phyloP scores from a whole-genome alignment of 2,113 vertebrate genomes.

The Pelobates fuscus region DNA sequence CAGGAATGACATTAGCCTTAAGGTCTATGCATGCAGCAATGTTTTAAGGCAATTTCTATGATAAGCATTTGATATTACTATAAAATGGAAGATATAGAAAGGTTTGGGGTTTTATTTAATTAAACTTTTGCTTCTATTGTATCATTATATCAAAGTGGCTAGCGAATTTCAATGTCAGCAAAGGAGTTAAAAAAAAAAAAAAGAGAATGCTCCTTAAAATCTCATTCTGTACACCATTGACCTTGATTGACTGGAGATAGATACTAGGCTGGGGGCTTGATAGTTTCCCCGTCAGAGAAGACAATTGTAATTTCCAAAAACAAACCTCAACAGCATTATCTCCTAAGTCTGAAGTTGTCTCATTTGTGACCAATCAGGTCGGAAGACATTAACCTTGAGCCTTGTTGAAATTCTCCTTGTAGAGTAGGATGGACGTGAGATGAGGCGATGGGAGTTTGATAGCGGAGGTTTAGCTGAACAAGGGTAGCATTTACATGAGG shows the following conservation, averaged over 20 bases:
- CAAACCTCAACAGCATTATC: constrained; percentile 59
- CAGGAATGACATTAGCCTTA: not conserved
- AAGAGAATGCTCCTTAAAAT: not conserved
- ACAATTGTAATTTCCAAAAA: constrained; percentile 56
- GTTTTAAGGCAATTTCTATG: not conserved
- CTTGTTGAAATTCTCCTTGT: constrained; percentile 65
- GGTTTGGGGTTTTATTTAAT: not conserved
- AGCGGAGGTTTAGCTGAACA: constrained; percentile 38
- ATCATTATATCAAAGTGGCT: not conserved
- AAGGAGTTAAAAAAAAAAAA: not conserved
- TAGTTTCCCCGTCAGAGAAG: constrained; percentile 56
- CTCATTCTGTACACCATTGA: constrained; percentile 21
- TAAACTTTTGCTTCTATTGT: not conserved
- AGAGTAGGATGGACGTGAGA: constrained; percentile 45
- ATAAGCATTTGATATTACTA: not conserved
- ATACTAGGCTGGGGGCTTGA: constrained; percentile 9
- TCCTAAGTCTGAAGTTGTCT: constrained; percentile 57
- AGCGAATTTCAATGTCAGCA: not conserved
- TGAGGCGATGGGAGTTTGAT: constrained; percentile 42
- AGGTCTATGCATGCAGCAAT: not conserved
- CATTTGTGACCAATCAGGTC: constrained; percentile 60
- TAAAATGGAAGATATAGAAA: not conserved
- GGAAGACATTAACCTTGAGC: constrained; percentile 69
- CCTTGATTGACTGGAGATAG: constrained; percentile 33
- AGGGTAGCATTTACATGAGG: constrained; percentile 43